phyloP scores from a whole-genome alignment of 2,113 vertebrate genomes.

The Embiotoca jacksoni region DNA sequence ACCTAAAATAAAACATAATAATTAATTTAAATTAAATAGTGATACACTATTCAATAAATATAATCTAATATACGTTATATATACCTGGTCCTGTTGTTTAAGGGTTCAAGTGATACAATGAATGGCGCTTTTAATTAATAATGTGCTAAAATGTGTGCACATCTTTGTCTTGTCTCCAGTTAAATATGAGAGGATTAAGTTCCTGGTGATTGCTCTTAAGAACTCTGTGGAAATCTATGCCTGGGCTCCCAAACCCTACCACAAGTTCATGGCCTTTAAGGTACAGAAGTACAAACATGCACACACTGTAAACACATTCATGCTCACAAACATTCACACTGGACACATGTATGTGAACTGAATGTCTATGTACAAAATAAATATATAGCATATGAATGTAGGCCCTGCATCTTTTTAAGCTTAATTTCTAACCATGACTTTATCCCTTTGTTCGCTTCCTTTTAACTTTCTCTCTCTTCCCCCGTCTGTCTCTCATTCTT shows the following conservation, averaged over 20 bases:
- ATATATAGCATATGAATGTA: background rate
- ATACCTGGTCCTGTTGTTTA: background rate
- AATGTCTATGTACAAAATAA: background rate
- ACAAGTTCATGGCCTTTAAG: constrained; percentile 99
- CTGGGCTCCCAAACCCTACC: constrained; percentile 99
- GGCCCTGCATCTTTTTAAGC: too few relatives aligned
- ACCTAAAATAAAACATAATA: too few relatives aligned
- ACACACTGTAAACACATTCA: background rate
- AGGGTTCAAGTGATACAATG: background rate
- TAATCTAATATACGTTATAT: too few relatives aligned
- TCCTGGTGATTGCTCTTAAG: constrained; percentile 98
- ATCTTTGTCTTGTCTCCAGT: constrained; percentile 83
- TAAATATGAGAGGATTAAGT: constrained; percentile 99
- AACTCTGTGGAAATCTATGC: constrained; percentile 98
- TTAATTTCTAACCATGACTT: background rate
- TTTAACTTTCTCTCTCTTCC: too few relatives aligned
- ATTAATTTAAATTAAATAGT: too few relatives aligned
- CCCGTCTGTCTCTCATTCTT: background rate
- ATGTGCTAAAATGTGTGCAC: background rate
- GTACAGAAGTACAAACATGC: constrained; percentile 75
- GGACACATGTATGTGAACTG: background rate
- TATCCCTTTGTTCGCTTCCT: background rate
- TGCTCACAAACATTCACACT: background rate
- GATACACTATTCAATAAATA: too few relatives aligned
- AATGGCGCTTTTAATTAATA: background rate